Evolutionary conservation across 2,113 vertebrate genomes (phyloP), one percentile per base, ranked within the genome.

Genomic region (Gymnorhina tibicen): DNA sequence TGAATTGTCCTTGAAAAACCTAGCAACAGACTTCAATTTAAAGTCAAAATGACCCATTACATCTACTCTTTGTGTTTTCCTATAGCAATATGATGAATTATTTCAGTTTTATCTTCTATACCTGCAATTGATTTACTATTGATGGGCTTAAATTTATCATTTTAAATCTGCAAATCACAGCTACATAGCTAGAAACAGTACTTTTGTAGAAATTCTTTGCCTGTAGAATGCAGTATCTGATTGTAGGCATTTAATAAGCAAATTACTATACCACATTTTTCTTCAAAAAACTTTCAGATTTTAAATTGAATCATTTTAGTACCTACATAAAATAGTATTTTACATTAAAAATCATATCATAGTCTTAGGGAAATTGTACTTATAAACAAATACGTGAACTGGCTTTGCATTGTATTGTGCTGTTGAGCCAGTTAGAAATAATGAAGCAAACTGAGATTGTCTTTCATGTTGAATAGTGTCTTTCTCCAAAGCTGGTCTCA

Each of bases 41-140:
- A 92, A 97, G 97, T 95, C 87, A 94, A 85, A 95, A 89, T 3
- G 86, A 85, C 89, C 74, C 52, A 78, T 96, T 96, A 94, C 89
- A 39, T 87, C 81, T 69, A 86, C 49, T 76, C 59, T 87, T 93
- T 91, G 64, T 96, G 78, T 97, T 97, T 95, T 94, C 92, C 89
- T 93, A 46, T 92, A 89, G 93, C 0, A 3, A 95, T 96, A 91
- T 22, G 73, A 95, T 98, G 96, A 98, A 97, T 97, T 97, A 97
- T 98, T 98, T 95, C 86, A 90, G 91, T 95, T 98, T 98, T 98
- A 96, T 97, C 97, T 98, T 93, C 88, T 89, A 87, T 97, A 97
- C 97, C 97, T 97, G 93, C 93, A 94, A 97, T 96, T 97, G 97
- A 98, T 98, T 98, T 98, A 95, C 92, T 93, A 96, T 96, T 84